Conservation (phyloP, 2,888 invertebrate species). For the Galerucella nymphaeae region DNA sequence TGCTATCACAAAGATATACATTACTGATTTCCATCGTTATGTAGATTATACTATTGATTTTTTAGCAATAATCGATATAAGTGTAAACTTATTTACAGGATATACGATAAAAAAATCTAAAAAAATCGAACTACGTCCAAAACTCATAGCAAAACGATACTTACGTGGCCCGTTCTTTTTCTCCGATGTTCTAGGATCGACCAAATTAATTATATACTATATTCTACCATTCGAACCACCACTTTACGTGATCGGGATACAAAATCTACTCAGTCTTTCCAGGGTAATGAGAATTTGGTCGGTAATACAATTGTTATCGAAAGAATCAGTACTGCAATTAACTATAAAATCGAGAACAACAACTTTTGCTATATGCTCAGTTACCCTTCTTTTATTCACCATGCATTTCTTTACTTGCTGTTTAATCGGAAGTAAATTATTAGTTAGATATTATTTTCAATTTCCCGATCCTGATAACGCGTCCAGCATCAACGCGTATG, state of each 20-base stretch:
- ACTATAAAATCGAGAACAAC: constrained; percentile 10
- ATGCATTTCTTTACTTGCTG: constrained; percentile 1
- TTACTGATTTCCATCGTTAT: background rate
- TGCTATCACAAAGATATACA: background rate
- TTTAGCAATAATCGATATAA: constrained; percentile 38
- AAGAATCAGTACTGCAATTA: background rate
- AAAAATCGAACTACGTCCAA: constrained; percentile 34
- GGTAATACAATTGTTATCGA: constrained; percentile 12
- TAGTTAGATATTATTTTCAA: constrained; percentile 3
- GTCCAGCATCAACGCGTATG: background rate
- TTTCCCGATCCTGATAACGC: constrained; percentile 15
- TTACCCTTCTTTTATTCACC: background rate
- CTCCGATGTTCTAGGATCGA: constrained; percentile 45
- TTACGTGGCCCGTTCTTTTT: constrained; percentile 42
- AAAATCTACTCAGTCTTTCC: constrained; percentile 12
- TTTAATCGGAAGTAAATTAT: background rate
- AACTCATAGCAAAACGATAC: constrained; percentile 40
- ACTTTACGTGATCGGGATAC: constrained; percentile 7
- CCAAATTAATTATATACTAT: constrained; percentile 25
- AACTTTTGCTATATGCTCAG: background rate
- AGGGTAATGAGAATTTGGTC: constrained; percentile 29
- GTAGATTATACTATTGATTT: constrained; percentile 24
- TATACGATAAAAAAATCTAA: constrained; percentile 25
- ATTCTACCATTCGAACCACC: background rate
- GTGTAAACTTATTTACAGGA: constrained; percentile 45